These are phyloP conservation scores for Chironomus striatipennis DNA, from an alignment of 1,140 invertebrate species.

Conservation along the genomic window DNA sequence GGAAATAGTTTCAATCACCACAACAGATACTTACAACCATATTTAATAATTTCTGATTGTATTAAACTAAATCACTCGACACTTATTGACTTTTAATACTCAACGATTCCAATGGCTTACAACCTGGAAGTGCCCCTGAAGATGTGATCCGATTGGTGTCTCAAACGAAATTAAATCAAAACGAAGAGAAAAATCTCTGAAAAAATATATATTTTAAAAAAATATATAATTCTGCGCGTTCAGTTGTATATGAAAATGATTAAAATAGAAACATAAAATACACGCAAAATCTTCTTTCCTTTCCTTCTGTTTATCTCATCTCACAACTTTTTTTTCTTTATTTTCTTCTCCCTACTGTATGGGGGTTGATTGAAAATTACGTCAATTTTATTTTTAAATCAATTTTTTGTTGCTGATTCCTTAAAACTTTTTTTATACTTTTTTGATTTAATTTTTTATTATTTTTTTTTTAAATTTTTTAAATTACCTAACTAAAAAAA, in stretches of 20 bases:
- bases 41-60: not conserved
- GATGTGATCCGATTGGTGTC: not conserved
- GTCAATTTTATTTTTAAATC: too few species aligned
- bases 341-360: not conserved
- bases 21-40: slow-evolving; percentile 10
- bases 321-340: not conserved
- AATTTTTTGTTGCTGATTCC: too few species aligned
- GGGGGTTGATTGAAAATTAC: too few species aligned
- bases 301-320: slow-evolving; percentile 17
- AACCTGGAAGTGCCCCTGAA: not conserved
- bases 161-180: slow-evolving; percentile 21
- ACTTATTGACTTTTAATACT: not conserved
- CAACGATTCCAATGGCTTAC: too few species aligned
- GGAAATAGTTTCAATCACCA: not conserved
- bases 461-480: too few species aligned
- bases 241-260: slow-evolving; percentile 11
- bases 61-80: not conserved
- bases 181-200: not conserved
- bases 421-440: too few species aligned
- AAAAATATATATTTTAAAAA: not conserved
- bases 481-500: too few species aligned
- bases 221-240: not conserved
- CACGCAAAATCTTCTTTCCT: slow-evolving; percentile 13
- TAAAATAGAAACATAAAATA: slow-evolving; percentile 24
- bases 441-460: too few species aligned